Evolutionary conservation across 1,140 invertebrate genomes (phyloP), one percentile per base, ranked within the genome.

Genomic region (Panagrolaimus sp.): DNA sequence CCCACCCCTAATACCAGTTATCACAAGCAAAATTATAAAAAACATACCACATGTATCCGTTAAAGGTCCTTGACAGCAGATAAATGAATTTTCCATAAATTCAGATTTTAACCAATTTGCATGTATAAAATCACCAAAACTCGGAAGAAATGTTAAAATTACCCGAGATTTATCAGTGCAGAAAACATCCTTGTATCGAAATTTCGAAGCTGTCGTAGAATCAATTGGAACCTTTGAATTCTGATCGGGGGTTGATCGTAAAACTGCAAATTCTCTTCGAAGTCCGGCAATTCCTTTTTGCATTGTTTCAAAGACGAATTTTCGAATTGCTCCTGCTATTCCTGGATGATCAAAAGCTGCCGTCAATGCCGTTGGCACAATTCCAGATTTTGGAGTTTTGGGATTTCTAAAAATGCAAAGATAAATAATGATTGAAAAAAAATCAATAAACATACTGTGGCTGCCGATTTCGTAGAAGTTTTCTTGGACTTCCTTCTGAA

Each of bases 41-140:
- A 7, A 7, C 32, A 38, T 38, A 38, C 32, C 32, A 38, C 91
- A 88, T 0, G 91, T 93, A 80, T 91, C 90, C 43, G 89, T 86
- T 76, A 93, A 84, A 8, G 91, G 91, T 24, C 91, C 91, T 84
- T 93, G 44, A 26, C 21, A 26, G 17, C 52, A 58, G 5, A 58
- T 58, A 14, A 58, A 58, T 24, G 21, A 91, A 0, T 91, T 92
- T 15, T 90, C 91, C 63, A 58, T 21, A 4, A 58, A 10, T 14
- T 58, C 52, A 21, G 15, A 21, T 58, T 28, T 21, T 28, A 28
- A 26, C 52, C 52, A 58, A 58, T 58, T 58, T 21, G 52, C 52
- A 17, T 58, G 52, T 8, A 58, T 58, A 28, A 58, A 58, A 58
- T 58, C 28, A 12, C 52, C 52, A 21, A 26, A 58, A 28, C 10